Base-by-base conservation (phyloP, 1,140 invertebrate genomes). In the Melipona quadrifasciata region DNA sequence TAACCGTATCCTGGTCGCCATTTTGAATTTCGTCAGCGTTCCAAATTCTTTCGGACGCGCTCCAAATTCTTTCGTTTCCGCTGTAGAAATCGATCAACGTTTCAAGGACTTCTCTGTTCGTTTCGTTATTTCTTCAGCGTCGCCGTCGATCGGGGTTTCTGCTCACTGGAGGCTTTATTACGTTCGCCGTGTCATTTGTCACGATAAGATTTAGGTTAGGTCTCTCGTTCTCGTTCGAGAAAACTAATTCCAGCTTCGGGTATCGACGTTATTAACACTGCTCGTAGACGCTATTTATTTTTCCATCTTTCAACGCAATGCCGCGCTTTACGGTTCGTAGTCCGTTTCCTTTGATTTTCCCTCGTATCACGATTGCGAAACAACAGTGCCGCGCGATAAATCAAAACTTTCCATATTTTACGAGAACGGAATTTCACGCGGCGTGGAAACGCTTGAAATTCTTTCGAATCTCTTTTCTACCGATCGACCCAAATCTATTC, bases 371-470 rank as follows among this genome's bases (percentile, higher is more conserved):
- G 27, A 57, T 21, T 64, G 24, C 57, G n/a, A 55, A 68, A 55
- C n/a, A 12, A 4, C 6, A 31, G n/a, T 31, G 21, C 57, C 27
- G 1, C 10, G 14, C 31, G 3, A 34, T 81, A 65, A 74, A 81
- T 81, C 70, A 65, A 74, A 81, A 53, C 80, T 51, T 73, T 84
- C 4, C 71, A 71, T 65, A 73, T 80, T 87, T 83, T 84, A 82
- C 57, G 53, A 51, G 24, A 51, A 74, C 57, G 71, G 53, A 51
- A 72, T 57, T 57, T 74, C 84, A 82, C 84, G 58, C 65, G 34
- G 39, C 31, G 4, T 34, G 24, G 73, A 71, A 68, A 57, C 55
- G 57, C 21, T n/a, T 64, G 57, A n/a, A 77, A 77, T 71, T 70
- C 53, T 19, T 21, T 55, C 34, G 51, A 71, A 21, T 19, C 31